Evolutionary conservation across 2,888 invertebrate genomes (phyloP).

Genomic region (Hypena proboscidalis): DNA sequence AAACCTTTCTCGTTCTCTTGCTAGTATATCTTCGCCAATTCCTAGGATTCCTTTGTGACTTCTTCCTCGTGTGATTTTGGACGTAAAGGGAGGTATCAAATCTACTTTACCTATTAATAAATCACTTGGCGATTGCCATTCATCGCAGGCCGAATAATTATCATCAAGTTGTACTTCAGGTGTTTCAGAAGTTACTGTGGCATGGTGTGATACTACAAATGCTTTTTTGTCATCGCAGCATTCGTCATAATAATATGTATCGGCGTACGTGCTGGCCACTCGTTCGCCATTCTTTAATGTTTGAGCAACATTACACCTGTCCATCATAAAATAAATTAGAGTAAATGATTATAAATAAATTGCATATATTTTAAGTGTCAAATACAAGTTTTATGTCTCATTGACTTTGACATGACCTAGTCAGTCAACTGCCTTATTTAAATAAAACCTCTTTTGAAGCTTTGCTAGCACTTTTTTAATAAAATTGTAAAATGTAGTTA

Average conservation of each 20-base stretch:
- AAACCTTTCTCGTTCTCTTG: constrained; percentile 58
- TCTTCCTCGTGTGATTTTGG: constrained; percentile 72
- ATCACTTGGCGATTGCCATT: constrained; percentile 78
- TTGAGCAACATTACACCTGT: constrained; percentile 48
- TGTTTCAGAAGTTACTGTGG: constrained; percentile 11
- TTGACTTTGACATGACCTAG: no score
- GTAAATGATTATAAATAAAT: constrained; percentile 12
- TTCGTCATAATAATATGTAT: constrained; percentile 64
- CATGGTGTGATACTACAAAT: no score
- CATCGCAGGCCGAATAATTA: constrained; percentile 27
- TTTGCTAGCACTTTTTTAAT: no score
- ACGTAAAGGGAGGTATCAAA: constrained; percentile 73
- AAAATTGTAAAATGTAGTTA: background rate
- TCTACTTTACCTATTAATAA: constrained; percentile 66
- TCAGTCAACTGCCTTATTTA: no score
- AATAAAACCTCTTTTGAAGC: no score
- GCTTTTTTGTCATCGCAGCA: constrained; percentile 44
- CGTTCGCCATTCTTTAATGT: constrained; percentile 51
- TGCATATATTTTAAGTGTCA: no score
- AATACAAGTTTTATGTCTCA: no score
- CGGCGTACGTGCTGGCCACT: constrained; percentile 68
- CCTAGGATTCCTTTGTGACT: constrained; percentile 73
- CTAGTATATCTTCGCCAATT: constrained; percentile 66
- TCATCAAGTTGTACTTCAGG: constrained; percentile 2
- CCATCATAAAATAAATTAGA: constrained; percentile 42